Evolutionary conservation across 2,113 vertebrate genomes (phyloP).

Genomic region (Clarias magur): DNA sequence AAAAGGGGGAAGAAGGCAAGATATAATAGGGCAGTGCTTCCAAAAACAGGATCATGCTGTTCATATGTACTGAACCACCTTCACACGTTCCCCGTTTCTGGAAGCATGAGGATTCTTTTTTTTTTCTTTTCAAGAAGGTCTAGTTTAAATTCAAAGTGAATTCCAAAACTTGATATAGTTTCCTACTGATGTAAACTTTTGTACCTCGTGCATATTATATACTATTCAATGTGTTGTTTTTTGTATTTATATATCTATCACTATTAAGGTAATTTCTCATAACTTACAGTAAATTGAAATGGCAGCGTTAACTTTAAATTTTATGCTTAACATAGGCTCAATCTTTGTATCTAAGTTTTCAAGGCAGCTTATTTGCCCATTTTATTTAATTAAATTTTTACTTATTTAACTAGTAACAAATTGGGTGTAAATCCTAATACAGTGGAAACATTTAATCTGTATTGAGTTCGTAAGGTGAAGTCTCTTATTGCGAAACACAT

Average conservation of each 20-base stretch:
- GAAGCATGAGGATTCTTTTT: background rate
- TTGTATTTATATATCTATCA: background rate
- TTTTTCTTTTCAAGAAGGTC: background rate
- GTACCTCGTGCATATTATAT: background rate
- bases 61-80: slow-evolving; percentile 33
- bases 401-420: background rate
- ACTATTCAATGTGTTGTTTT: background rate
- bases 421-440: no score
- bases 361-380: background rate
- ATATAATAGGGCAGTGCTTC: slow-evolving; percentile 41
- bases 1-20: slow-evolving; percentile 49
- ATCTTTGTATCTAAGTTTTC: background rate
- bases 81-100: background rate
- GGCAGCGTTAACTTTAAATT: background rate
- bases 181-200: no score
- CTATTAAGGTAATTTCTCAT: background rate
- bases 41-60: slow-evolving; percentile 35
- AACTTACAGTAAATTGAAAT: background rate
- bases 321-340: background rate
- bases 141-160: background rate
- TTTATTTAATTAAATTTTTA: background rate
- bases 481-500: no score
- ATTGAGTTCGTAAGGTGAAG: no score
- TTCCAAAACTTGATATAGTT: background rate
- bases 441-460: no score